Base-by-base conservation (phyloP, 92 coral and sea anemone genomes). In the Bergia puertoricense region DNA sequence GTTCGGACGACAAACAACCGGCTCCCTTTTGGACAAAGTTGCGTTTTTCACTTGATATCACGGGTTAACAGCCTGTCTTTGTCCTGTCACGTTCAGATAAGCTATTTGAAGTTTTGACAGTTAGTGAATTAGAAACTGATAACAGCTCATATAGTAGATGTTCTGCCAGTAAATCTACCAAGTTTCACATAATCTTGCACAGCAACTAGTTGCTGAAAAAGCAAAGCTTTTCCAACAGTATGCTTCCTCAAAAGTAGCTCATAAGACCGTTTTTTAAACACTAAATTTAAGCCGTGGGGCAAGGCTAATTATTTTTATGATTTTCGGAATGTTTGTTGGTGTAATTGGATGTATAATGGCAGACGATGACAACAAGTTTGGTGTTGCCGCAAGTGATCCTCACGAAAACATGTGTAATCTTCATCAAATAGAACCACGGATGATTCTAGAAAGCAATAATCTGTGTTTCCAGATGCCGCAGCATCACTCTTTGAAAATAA, bases 311-410 rank as follows among this genome's bases (percentile, higher is more conserved):
- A 18, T 76, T 76, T 76, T 76, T 76, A 23, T 20, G 22, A 5
- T 43, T 39, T 76, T 45, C 39, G 80, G 80, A 76, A 76, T 40
- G 80, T n/a, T 76, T 76, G 18, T 22, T 40, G 50, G 45, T 74
- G 4, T 20, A 76, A 76, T 45, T 76, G 44, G 45, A 74, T 42
- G 30, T 38, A 38, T 74, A 39, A 74, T 76, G 50, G 16, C 46
- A n/a, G 80, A 16, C 18, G 80, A 42, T 76, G 80, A 76, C 50
- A 76, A 1, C 30, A 4, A 76, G 51, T 41, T 42, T 42, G 54
- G 23, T 76, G 54, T 20, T 42, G 54, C 36, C 5, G 51, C 42
- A 16, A 76, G 54, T n/a, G 80, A 76, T 76, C 42, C 80, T 42
- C 48, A 41, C 51, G 30, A 9, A 45, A 20, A 76, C 80, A 76